These are phyloP conservation scores for Dexiosoma caninum DNA, from an alignment of 2,888 invertebrate species.

Conservation along the genomic window DNA sequence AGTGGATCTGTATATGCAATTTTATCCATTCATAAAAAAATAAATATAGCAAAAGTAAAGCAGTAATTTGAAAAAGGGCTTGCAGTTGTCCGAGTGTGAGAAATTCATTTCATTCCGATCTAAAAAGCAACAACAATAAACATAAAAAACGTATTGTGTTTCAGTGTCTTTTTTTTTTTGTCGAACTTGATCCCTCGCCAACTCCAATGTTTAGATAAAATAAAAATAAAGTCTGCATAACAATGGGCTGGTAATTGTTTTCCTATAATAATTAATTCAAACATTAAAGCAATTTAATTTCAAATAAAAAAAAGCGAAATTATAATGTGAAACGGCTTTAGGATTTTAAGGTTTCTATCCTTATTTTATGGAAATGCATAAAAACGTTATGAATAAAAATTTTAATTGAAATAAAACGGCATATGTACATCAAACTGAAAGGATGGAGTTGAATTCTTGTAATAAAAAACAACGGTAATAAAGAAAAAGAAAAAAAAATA, in stretches of 20 bases:
- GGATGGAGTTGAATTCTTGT: slow-evolving; percentile 10
- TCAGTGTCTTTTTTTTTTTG: too few relatives aligned
- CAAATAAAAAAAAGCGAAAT: background rate
- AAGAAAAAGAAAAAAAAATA: slow-evolving; percentile 8
- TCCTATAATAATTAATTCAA: background rate
- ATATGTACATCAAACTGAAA: slow-evolving; percentile 9
- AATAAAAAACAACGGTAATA: background rate
- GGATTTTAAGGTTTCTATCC: background rate
- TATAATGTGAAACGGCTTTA: background rate
- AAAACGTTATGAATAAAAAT: slow-evolving; percentile 7
- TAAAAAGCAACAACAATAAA: slow-evolving; percentile 23
- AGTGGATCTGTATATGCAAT: slow-evolving; percentile 32
- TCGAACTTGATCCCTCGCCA: background rate
- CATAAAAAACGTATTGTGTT: slow-evolving; percentile 12
- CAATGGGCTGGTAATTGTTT: background rate
- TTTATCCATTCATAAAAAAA: slow-evolving; percentile 8
- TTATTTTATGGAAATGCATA: slow-evolving; percentile 7
- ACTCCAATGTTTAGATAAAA: background rate
- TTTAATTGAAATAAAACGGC: slow-evolving; percentile 37
- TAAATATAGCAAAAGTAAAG: slow-evolving; percentile 9
- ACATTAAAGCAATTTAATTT: too few relatives aligned
- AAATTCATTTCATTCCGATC: slow-evolving; percentile 28
- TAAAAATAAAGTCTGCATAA: background rate
- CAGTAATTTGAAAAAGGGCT: slow-evolving; percentile 25
- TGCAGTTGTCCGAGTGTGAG: slow-evolving; percentile 29